These are phyloP conservation scores for Indicator maculatus DNA, from an alignment of 2,113 vertebrate genomes.

Conservation along the genomic window DNA sequence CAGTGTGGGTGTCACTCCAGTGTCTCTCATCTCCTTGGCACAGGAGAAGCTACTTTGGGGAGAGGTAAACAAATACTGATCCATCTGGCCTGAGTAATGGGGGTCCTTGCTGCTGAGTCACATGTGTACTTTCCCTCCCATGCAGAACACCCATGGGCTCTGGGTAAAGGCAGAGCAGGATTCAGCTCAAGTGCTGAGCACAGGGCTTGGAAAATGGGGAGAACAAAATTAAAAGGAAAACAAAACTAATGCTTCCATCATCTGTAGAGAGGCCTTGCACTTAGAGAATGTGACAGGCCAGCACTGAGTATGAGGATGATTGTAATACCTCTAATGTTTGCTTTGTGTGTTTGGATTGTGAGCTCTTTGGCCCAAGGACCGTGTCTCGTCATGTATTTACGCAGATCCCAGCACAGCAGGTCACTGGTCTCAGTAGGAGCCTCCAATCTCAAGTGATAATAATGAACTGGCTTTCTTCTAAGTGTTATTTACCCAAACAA, in stretches of 20 bases:
- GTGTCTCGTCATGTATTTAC: conserved; percentile 45
- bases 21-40: background rate
- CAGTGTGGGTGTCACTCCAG: background rate
- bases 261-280: background rate
- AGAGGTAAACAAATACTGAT: background rate
- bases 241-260: background rate
- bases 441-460: conserved; percentile 49
- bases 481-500: conserved; percentile 48
- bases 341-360: conserved; percentile 47
- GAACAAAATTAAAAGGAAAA: background rate
- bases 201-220: background rate
- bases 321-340: conserved; percentile 41
- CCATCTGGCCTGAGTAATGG: background rate
- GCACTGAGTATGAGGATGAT: background rate
- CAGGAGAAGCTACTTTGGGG: background rate
- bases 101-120: background rate
- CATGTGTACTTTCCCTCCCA: background rate
- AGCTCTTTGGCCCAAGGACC: conserved; percentile 43
- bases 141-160: background rate
- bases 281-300: background rate
- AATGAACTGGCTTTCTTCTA: conserved; percentile 48
- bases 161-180: background rate
- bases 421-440: conserved; percentile 14
- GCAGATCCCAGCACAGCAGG: conserved; percentile 22
- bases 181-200: background rate